These are phyloP conservation scores for Cerceris ruficornis DNA, from an alignment of 2,888 invertebrate species.

Conservation along the genomic window DNA sequence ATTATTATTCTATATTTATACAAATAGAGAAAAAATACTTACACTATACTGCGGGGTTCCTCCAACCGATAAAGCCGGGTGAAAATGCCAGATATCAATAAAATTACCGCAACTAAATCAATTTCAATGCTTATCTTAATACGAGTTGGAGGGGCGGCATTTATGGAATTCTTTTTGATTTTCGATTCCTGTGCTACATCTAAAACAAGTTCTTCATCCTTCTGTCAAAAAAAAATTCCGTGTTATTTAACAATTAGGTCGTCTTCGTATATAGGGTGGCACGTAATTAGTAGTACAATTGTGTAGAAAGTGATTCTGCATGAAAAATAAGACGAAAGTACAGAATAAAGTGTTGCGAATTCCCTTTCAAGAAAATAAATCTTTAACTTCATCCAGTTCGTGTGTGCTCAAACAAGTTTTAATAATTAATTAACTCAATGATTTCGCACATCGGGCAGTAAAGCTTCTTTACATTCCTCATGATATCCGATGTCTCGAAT, in stretches of 20 bases:
- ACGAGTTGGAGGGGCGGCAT: slow-evolving; percentile 32
- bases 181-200: slow-evolving; percentile 17
- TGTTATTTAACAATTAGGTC: background rate
- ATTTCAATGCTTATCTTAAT: slow-evolving; percentile 86
- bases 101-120: slow-evolving; percentile 88
- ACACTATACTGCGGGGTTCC: slow-evolving; percentile 95
- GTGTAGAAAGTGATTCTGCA: no score
- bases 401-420: no score
- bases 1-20: background rate
- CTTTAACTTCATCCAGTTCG: no score
- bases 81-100: slow-evolving; percentile 88
- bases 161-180: background rate
- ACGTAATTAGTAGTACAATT: no score
- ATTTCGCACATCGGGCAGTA: no score
- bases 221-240: slow-evolving; percentile 23
- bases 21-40: slow-evolving; percentile 82
- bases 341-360: no score
- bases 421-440: no score
- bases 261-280: background rate
- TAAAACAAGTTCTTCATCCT: slow-evolving; percentile 12
- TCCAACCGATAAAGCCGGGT: slow-evolving; percentile 93
- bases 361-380: no score
- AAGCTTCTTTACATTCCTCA: no score
- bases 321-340: no score
- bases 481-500: no score